Base-by-base conservation (phyloP, 2,113 vertebrate species). In the Pagrus major region DNA sequence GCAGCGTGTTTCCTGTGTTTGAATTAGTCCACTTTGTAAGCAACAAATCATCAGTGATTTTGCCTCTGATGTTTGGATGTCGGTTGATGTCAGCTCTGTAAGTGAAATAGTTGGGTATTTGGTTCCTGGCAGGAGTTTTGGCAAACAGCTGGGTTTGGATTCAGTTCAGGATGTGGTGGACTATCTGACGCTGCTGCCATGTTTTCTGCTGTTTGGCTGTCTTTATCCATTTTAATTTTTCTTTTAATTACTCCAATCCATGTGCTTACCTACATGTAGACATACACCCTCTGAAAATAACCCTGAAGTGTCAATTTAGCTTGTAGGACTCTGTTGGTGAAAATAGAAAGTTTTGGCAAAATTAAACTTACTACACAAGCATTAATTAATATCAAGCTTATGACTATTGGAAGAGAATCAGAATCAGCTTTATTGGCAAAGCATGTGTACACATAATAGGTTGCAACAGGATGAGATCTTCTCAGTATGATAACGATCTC, bases 61-160 rank as follows among this genome's bases (percentile, higher is more conserved):
- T 20, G 31, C 72, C 33, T 83, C 41, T 68, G 52, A 83, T 81
- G 69, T 84, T 84, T 90, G 55, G 70, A 83, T 3, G 27, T 58
- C 7, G 41, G 70, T 67, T 64, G 66, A 82, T 69, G 55, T 87
- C 67, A 7, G 60, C 54, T 73, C 35, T 31, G 51, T 64, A 44
- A 81, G 63, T 27, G 41, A 76, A 83, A 77, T 71, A 64, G 68
- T 66, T 47, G 60, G 46, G 83, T 81, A 77, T 85, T 74, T 51
- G 6, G 8, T 64, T 85, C 49, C 66, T 90, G 84, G 83, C 82
- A 65, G 4, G 37, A n/a, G 67, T 76, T 83, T 81, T 68, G 77
- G 58, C 74, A 47, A 80, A 90, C 85, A 88, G 85, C 81, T 91
- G 71, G 73, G 49, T 44, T 76, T 84, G 71, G 84, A 86, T 42